Conservation (phyloP, 2,888 invertebrate genomes). For the Lysandra coridon region DNA sequence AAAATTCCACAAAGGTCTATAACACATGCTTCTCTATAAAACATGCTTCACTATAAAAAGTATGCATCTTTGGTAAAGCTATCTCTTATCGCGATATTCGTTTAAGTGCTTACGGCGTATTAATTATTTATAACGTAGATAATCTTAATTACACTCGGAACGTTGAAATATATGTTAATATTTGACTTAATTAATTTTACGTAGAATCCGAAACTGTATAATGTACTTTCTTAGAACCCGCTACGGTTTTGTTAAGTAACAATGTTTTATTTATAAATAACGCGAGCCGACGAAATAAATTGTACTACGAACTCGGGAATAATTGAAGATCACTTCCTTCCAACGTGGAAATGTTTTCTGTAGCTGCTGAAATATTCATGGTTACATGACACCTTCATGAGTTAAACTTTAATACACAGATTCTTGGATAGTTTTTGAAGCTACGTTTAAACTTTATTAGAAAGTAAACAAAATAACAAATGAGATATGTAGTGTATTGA, state of each 20-base stretch:
- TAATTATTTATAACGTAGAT: conserved; percentile 15
- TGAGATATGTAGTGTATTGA: neutral
- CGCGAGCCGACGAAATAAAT: conserved; percentile 19
- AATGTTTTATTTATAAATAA: conserved; percentile 22
- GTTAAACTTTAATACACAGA: too few species aligned
- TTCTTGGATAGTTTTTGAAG: too few species aligned
- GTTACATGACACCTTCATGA: too few species aligned
- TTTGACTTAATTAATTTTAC: conserved; percentile 28
- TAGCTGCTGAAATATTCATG: neutral
- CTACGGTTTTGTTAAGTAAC: conserved; percentile 19
- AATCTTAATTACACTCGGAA: conserved; percentile 20
- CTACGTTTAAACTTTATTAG: too few species aligned
- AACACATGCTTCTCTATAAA: neutral
- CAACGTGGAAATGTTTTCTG: neutral
- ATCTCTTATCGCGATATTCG: conserved; percentile 17
- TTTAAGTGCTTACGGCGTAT: conserved; percentile 17
- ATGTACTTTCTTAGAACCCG: conserved; percentile 26
- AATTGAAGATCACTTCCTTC: neutral
- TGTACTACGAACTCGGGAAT: neutral
- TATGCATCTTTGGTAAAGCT: neutral
- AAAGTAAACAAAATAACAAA: too few species aligned
- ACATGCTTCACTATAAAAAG: neutral
- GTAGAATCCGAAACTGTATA: conserved; percentile 29
- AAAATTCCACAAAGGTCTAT: neutral
- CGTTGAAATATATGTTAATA: conserved; percentile 12